Base-by-base conservation (phyloP, 2,888 invertebrate species). In the Coleophora deauratella region DNA sequence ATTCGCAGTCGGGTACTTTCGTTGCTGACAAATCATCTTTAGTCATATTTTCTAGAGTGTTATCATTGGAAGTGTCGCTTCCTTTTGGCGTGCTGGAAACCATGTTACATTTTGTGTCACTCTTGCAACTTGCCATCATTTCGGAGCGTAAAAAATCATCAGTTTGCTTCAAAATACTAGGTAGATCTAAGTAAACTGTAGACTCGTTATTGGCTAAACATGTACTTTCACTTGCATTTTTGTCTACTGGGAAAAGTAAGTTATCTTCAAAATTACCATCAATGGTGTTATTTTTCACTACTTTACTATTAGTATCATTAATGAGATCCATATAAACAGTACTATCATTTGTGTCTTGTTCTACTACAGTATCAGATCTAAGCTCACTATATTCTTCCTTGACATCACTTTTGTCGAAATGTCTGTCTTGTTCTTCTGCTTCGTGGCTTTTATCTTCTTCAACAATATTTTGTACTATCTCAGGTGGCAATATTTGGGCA, bases 111-210 rank as follows among this genome's bases (percentile, higher is more conserved):
- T 76, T 43, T 6, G 50, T 55, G 36, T 62, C 54, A 31, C 55
- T 51, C 40, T 62, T 51, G 43, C 57, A 60, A 47, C 57, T 66
- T 10, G 63, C 45, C 32, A 56, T 45, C 57, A 59, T 77, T 57
- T 85, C 84, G 35, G 62, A 62, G 41, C 77, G 63, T 44, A 81
- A 58, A 51, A 81, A 78, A 40, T 58, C 57, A 51, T 70, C 56
- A 1, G 72, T 70, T 39, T 70, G 65, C 41, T 71, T 72, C 36
- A 68, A 60, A 36, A 67, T 59, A 52, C 70, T 73, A 32, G 85
- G 85, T 47, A 80, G 62, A 59, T 85, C 82, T 66, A 85, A 66
- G 51, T 85, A 84, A 35, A 67, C 60, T 0, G 84, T 84, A 27
- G 84, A 82, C 47, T 84, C 81, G 50, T 73, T 68, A 47, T 60